A percentile compares a stretch with the other conserved stretches of the same genome.
Evolutionary conservation across 2,797 vertebrate genomes (phyloP).

Genomic region (Falco concolor): DNA sequence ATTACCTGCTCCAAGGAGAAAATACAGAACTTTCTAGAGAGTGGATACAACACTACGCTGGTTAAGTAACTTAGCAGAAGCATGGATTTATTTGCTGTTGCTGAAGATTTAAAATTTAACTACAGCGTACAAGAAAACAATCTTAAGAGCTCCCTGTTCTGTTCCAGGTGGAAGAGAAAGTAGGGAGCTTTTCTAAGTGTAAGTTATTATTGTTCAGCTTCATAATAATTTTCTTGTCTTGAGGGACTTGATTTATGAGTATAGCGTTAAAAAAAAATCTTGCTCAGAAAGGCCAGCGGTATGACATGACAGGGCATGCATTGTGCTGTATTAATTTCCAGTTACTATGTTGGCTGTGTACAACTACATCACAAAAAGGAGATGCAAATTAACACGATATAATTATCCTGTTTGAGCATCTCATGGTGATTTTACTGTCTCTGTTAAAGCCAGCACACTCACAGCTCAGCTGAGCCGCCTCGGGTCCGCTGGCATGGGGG

Average conservation of each 20-base stretch:
- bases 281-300: not conserved
- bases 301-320: not conserved
- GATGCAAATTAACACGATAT: not conserved
- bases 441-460: not conserved
- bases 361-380: not conserved
- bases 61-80: not conserved
- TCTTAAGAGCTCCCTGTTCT: not conserved
- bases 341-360: not conserved
- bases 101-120: not conserved
- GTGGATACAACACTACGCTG: not conserved
- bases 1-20: not conserved
- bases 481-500: not conserved
- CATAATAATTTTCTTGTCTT: constrained; percentile 9
- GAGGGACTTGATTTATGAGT: not conserved
- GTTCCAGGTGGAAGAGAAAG: not conserved
- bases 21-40: not conserved
- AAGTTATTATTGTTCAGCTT: not conserved
- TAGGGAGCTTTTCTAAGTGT: not conserved
- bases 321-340: not conserved
- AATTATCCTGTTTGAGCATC: not conserved
- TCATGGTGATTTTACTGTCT: not conserved
- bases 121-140: not conserved
- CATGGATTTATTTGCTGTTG: not conserved
- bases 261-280: not conserved
- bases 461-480: accelerated